A percentile compares a stretch with the other conserved stretches of the same genome.
Evolutionary conservation across 2,888 invertebrate genomes (phyloP).

Genomic region (Bembecia ichneumoniformis): DNA sequence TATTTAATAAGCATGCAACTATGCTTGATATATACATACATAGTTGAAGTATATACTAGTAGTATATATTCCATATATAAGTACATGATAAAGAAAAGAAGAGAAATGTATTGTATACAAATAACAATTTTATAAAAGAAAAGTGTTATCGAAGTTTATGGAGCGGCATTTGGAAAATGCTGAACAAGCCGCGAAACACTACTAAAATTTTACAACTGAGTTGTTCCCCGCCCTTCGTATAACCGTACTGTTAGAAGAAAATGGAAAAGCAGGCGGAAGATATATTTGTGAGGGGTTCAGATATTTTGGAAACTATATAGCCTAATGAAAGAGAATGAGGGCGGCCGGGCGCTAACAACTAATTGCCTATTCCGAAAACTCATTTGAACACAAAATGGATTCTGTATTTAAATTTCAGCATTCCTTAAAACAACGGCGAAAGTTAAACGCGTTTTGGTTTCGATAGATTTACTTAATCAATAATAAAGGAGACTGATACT

Average conservation of each 20-base stretch:
- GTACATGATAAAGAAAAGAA: not conserved
- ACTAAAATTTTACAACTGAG: slow-evolving; percentile 59
- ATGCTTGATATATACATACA: no score
- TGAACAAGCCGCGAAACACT: slow-evolving; percentile 46
- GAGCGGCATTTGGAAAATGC: slow-evolving; percentile 12
- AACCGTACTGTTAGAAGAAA: slow-evolving; percentile 57
- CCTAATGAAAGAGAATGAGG: slow-evolving; percentile 71
- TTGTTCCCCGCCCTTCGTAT: slow-evolving; percentile 39
- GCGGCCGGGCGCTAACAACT: slow-evolving; percentile 71
- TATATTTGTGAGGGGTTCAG: slow-evolving; percentile 65
- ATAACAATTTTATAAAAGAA: slow-evolving; percentile 10
- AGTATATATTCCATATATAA: no score
- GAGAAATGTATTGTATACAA: slow-evolving; percentile 8
- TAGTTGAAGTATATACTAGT: no score
- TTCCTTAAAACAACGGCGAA: slow-evolving; percentile 65
- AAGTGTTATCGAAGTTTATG: slow-evolving; percentile 8
- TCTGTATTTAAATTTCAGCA: slow-evolving; percentile 71
- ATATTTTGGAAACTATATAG: slow-evolving; percentile 72
- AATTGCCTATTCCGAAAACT: slow-evolving; percentile 72
- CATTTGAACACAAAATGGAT: slow-evolving; percentile 73
- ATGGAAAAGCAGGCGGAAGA: slow-evolving; percentile 61
- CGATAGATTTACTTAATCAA: slow-evolving; percentile 12
- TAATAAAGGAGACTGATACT: not conserved
- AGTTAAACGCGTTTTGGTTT: slow-evolving; percentile 55
- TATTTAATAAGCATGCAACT: no score